Percentiles rank a stretch among this genome's conserved stretches.
These are phyloP conservation scores for Metridium senile DNA, from an alignment of 92 coral and sea anemone species.

Conservation along the genomic window DNA sequence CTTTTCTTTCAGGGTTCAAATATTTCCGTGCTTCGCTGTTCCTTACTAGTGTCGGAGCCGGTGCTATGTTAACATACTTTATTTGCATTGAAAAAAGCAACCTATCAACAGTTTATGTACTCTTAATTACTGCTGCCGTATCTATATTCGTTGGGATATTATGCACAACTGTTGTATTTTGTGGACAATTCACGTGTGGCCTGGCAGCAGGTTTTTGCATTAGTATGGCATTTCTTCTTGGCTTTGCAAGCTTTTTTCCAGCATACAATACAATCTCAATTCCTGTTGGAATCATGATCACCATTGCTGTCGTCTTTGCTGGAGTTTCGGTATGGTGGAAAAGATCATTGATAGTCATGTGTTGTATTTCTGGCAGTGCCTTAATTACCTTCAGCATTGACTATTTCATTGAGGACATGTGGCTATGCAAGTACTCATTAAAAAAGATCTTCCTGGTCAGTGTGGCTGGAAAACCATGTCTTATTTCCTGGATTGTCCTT, in stretches of 20 bases:
- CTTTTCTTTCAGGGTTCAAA: constrained; percentile 65
- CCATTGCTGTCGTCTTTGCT: constrained; percentile 74
- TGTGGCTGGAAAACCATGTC: constrained; percentile 55
- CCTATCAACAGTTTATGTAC: constrained; percentile 64
- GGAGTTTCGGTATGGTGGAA: constrained; percentile 97
- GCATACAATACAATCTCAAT: constrained; percentile 66
- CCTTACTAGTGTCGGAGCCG: constrained; percentile 76
- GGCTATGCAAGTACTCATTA: constrained; percentile 63
- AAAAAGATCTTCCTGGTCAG: constrained; percentile 62
- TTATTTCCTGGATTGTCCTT: constrained; percentile 87
- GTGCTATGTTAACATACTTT: constrained; percentile 76
- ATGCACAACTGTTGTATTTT: constrained; percentile 87
- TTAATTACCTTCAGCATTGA: constrained; percentile 74
- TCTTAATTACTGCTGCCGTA: constrained; percentile 86
- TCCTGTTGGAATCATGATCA: constrained; percentile 74
- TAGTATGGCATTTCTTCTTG: constrained; percentile 72
- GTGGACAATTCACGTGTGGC: constrained; percentile 86
- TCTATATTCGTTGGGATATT: constrained; percentile 89
- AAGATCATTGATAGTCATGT: constrained; percentile 66
- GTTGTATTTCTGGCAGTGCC: constrained; percentile 81
- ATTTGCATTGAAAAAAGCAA: constrained; percentile 72
- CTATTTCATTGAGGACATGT: constrained; percentile 86
- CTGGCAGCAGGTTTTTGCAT: constrained; percentile 82
- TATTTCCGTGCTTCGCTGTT: constrained; percentile 74
- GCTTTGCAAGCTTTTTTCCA: constrained; percentile 54